Base-by-base conservation (phyloP, 2,888 invertebrate species). In the Linnaemya tessellans region DNA sequence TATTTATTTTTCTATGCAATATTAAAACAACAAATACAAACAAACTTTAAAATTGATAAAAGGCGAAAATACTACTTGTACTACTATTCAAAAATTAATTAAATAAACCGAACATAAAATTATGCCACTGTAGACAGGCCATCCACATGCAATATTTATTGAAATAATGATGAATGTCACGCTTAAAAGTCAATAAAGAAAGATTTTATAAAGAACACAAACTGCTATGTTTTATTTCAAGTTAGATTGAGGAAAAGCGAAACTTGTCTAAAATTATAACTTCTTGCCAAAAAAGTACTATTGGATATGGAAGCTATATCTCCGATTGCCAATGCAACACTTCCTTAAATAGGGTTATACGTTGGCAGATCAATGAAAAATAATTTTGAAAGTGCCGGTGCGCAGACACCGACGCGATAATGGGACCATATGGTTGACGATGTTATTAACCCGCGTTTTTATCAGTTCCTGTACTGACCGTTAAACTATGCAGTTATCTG, bases 121-220 rank as follows among this genome's bases (percentile, higher is more conserved):
- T 77, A 64, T 77, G 81, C 56, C 77, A 77, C 79, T 85, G 74
- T 85, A 82, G 81, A 65, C 81, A 82, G 75, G 79, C 81, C 84
- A 85, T 74, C 70, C 84, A 82, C 81, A 85, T 81, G 84, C 74
- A 81, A 82, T 85, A 79, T 82, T 62, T 74, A 80, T 74, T 71
- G 58, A 79, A 80, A 65, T 74, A 67, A 73, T 30, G 58, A 83
- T 70, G 78, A 84, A 88, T 90, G 88, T 86, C 87, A 89, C 89
- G 90, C 89, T 88, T 90, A 89, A 88, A 89, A 88, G 88, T 87
- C 89, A 87, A 85, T 67, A 89, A 90, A 87, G 79, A 71, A 88
- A 86, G 79, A 88, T 87, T 90, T 88, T 80, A 43, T 87, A 88
- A 81, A 89, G 87, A 80, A 86, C 83, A 80, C 68, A 88, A 86